These are phyloP conservation scores for Latheticus oryzae DNA, from an alignment of 2,888 invertebrate species.

Conservation along the genomic window DNA sequence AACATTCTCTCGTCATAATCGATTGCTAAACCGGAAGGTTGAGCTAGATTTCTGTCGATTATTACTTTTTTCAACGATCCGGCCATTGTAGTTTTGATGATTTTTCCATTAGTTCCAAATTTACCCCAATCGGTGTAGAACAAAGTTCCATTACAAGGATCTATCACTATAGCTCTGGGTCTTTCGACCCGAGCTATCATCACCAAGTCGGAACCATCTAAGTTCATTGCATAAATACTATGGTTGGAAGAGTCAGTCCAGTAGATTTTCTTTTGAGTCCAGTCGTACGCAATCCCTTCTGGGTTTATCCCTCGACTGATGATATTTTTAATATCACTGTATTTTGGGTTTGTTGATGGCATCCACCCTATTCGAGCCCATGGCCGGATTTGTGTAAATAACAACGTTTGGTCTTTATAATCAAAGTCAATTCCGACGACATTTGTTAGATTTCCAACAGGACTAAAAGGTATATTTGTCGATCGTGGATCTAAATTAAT, in stretches of 20 bases:
- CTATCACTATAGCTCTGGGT: constrained; percentile 94
- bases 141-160: constrained; percentile 95
- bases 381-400: constrained; percentile 94
- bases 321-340: constrained; percentile 73
- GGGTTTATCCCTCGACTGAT: constrained; percentile 87
- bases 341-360: constrained; percentile 76
- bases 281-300: constrained; percentile 95
- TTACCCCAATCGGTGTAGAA: constrained; percentile 98
- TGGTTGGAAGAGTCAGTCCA: constrained; percentile 98
- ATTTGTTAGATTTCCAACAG: constrained; percentile 87
- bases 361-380: constrained; percentile 90
- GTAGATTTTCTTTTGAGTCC: constrained; percentile 97
- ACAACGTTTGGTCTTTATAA: constrained; percentile 84
- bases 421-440: constrained; percentile 97
- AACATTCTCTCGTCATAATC: constrained; percentile 93
- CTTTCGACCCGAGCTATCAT: constrained; percentile 94
- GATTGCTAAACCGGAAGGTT: constrained; percentile 95
- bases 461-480: constrained; percentile 85
- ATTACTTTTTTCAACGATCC: constrained; percentile 91
- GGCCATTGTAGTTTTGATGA: constrained; percentile 95
- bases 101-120: constrained; percentile 92
- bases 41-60: constrained; percentile 89
- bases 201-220: constrained; percentile 86
- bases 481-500: constrained; percentile 88
- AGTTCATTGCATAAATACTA: constrained; percentile 94